Base-by-base conservation (phyloP, 1,140 invertebrate species). In the Drosophila obscura region DNA sequence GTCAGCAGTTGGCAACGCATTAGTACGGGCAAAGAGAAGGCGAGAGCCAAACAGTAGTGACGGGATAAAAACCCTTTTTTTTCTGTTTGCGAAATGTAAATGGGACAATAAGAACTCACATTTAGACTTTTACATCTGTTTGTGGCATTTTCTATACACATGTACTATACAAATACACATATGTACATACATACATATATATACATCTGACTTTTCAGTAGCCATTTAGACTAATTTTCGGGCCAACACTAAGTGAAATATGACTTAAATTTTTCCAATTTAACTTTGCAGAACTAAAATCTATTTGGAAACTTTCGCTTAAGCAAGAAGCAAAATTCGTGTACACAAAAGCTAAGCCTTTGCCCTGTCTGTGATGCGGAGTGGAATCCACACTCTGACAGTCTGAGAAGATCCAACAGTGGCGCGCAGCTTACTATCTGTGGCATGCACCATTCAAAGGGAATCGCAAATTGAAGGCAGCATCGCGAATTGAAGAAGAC, bases 1-100 rank as follows among this genome's bases (percentile, higher is more conserved):
- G 75, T 64, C 80, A 79, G 80, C 65, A 63, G 55, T 73, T 61
- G 57, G 57, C 78, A 77, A 76, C 74, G 57, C 73, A 53, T 56
- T 43, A 41, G 13, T n/a, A 1, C 31, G 16, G 2, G 19, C n/a
- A 13, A 13, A 31, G 46, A 22, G 11, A 39, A 31, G 31, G 31
- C 31, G 26, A n/a, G 1, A 13, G 50, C 31, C 8, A 3, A 24
- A 24, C 0, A 31, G 31, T 9, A 31, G 31, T 9, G 31, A 31
- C 8, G 31, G 31, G 31, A 31, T 31, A 48, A 48, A 53, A 78
- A 67, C 66, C 65, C 59, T 71, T 78, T 87, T 72, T 60, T 39
- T 39, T 28, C 0, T 6, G 26, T 28, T 4, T 13, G 35, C 1
- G 2, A 11, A 39, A 39, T 51, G 50, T 43, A 46, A 61, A 63